phyloP scores from a whole-genome alignment of 2,797 vertebrate species.

The Holocentrus rufus region DNA sequence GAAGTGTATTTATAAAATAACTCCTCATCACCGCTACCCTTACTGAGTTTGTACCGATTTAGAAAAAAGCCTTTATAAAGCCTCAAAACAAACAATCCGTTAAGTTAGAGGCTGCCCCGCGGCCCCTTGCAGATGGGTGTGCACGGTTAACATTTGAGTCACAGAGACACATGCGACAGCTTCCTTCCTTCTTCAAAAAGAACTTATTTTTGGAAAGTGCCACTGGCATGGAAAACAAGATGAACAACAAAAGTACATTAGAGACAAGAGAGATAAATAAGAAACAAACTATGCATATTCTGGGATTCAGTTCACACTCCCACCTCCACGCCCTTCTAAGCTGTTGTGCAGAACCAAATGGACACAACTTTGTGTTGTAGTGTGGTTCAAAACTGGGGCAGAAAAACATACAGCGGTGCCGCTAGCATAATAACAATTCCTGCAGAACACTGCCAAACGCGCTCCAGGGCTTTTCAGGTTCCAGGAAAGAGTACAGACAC shows the following conservation, averaged over 20 bases:
- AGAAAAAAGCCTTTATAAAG: slow-evolving; percentile 51
- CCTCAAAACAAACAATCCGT: slow-evolving; percentile 60
- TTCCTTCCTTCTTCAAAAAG: slow-evolving; percentile 57
- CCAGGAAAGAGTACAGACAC: not conserved
- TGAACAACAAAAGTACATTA: slow-evolving; percentile 39
- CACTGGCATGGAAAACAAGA: slow-evolving; percentile 55
- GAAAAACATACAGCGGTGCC: slow-evolving; percentile 13
- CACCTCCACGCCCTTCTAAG: slow-evolving; percentile 18
- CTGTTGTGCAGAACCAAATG: slow-evolving; percentile 20
- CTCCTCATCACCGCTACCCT: slow-evolving; percentile 39
- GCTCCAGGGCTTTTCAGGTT: not conserved
- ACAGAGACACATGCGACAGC: slow-evolving; percentile 52
- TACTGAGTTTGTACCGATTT: slow-evolving; percentile 61
- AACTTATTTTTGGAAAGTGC: slow-evolving; percentile 69
- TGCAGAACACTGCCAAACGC: not conserved
- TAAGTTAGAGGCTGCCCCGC: slow-evolving; percentile 52
- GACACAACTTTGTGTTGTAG: not conserved
- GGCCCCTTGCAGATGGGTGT: slow-evolving; percentile 47
- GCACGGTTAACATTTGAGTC: slow-evolving; percentile 62
- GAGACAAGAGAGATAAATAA: slow-evolving; percentile 34
- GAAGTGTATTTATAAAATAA: slow-evolving; percentile 56
- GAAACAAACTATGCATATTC: not conserved
- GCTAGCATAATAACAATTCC: slow-evolving; percentile 2
- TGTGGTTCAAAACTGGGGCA: slow-evolving; percentile 3
- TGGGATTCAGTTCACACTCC: slow-evolving; percentile 13